Conservation (phyloP, 2,113 vertebrate genomes). For the Martes martes region DNA sequence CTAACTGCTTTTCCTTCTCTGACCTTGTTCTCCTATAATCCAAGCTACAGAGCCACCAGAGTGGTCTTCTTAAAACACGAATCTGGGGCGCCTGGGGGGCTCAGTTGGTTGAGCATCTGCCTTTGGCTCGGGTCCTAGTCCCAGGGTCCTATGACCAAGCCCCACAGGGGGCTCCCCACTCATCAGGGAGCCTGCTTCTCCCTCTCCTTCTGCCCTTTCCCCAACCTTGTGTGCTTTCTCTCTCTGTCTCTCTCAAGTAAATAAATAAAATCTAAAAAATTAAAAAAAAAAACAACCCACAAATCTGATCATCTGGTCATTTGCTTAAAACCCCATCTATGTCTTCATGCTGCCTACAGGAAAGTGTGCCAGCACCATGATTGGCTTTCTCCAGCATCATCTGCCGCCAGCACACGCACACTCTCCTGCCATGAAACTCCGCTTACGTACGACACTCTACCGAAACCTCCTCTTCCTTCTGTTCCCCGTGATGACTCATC, state of each 20-base stretch:
- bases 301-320: neutral
- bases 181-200: too few relatives aligned
- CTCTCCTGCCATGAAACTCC: neutral
- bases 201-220: too few relatives aligned
- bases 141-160: too few relatives aligned
- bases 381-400: neutral
- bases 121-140: too few relatives aligned
- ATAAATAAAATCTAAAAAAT: too few relatives aligned
- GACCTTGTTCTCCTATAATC: neutral
- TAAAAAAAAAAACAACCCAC: neutral
- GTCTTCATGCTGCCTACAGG: neutral
- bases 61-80: neutral
- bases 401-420: neutral
- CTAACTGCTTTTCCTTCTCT: neutral
- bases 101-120: too few relatives aligned
- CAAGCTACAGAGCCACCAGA: neutral
- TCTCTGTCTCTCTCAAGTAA: too few relatives aligned
- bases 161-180: too few relatives aligned
- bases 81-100: too few relatives aligned
- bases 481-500: neutral
- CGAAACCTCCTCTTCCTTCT: neutral
- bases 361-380: neutral
- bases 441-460: neutral
- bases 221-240: too few relatives aligned
- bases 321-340: neutral